phyloP scores from a whole-genome alignment of 2,797 vertebrate genomes.

The Knipowitschia caucasica region DNA sequence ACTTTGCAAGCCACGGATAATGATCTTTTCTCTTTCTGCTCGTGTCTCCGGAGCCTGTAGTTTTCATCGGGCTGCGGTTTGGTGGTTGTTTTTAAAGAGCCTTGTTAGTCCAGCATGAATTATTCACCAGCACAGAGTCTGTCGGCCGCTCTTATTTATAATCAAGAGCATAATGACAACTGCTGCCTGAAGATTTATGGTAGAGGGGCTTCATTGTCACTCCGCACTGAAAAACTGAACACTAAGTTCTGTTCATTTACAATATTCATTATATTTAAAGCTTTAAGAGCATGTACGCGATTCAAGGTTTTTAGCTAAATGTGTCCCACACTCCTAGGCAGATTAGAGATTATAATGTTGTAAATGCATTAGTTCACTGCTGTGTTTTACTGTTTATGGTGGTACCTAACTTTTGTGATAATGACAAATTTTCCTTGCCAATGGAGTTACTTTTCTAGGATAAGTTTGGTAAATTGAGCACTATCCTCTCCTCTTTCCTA shows the following conservation, averaged over 20 bases:
- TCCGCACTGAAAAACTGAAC: background rate
- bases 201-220: slow-evolving; percentile 17
- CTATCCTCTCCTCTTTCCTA: too few relatives aligned
- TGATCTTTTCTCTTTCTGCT: background rate
- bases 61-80: slow-evolving; percentile 30
- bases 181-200: slow-evolving; percentile 53
- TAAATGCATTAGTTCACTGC: too few relatives aligned
- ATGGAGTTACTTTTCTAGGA: too few relatives aligned
- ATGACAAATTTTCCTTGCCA: too few relatives aligned
- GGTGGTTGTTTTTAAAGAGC: slow-evolving; percentile 40
- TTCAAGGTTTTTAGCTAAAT: too few relatives aligned
- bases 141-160: slow-evolving; percentile 38
- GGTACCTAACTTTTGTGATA: too few relatives aligned
- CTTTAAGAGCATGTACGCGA: too few relatives aligned
- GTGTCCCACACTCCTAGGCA: too few relatives aligned
- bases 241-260: background rate
- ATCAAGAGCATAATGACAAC: slow-evolving; percentile 41
- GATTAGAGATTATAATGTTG: too few relatives aligned
- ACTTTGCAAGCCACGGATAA: too few relatives aligned
- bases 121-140: slow-evolving; percentile 33
- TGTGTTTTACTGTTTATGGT: too few relatives aligned
- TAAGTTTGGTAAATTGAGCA: too few relatives aligned
- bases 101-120: slow-evolving; percentile 49
- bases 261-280: background rate
- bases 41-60: slow-evolving; percentile 24